Evolutionary conservation across 2,113 vertebrate genomes (phyloP).

Genomic region (Pollachius pollachius): DNA sequence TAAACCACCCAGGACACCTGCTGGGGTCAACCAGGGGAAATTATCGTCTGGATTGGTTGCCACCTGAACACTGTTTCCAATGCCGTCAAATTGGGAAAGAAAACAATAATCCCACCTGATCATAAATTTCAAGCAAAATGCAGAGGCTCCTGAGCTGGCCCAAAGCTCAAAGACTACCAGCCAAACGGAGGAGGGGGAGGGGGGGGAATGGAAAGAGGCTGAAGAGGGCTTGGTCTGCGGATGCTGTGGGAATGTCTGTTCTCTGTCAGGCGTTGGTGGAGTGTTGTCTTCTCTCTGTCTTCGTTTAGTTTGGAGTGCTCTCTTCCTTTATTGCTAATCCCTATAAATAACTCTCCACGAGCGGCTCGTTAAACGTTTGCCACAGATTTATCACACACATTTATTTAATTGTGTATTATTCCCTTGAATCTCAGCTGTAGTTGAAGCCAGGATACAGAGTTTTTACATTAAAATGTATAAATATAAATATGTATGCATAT

Average conservation of each 20-base stretch:
- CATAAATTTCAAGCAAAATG: conserved; percentile 54
- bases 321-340: neutral
- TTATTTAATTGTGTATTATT: neutral
- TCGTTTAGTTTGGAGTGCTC: neutral
- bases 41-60: conserved; percentile 49
- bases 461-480: too few species aligned
- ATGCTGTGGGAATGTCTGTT: conserved; percentile 34
- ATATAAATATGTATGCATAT: too few species aligned
- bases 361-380: neutral
- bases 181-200: conserved; percentile 34
- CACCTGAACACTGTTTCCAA: conserved; percentile 51
- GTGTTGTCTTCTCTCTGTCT: neutral
- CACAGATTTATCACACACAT: neutral
- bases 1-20: conserved; percentile 48
- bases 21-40: conserved; percentile 56
- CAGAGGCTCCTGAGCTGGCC: conserved; percentile 44
- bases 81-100: too few species aligned
- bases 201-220: conserved; percentile 27
- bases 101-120: conserved; percentile 31
- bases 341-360: conserved; percentile 13
- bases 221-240: conserved; percentile 37
- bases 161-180: conserved; percentile 39
- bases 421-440: too few species aligned
- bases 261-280: conserved; percentile 11
- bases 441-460: too few species aligned